Conservation (phyloP, 2,113 vertebrate species). For the Dolichotis patagonum region DNA sequence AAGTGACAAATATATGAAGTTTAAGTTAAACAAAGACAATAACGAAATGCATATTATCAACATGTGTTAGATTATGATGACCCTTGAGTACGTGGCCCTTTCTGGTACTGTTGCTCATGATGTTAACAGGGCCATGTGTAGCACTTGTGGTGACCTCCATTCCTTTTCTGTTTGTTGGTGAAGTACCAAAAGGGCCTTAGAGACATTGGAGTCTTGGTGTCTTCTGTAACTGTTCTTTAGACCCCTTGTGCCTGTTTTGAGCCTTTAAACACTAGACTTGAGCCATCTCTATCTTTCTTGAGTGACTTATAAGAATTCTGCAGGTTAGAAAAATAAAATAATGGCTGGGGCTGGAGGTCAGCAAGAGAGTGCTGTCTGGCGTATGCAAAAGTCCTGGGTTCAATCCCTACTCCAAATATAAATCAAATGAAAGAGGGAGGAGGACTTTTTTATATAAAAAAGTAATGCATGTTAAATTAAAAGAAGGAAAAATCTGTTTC, state of each 20-base stretch:
- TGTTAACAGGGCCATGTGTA: too few species aligned
- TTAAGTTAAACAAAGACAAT: constrained; percentile 7
- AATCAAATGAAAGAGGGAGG: background rate
- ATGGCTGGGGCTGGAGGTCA: background rate
- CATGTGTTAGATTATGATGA: background rate
- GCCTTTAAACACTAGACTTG: background rate
- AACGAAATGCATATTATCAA: background rate
- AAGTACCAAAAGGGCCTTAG: background rate
- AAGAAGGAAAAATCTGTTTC: background rate
- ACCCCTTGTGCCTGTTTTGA: background rate
- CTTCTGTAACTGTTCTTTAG: background rate
- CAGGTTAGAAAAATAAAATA: background rate
- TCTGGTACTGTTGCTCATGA: background rate
- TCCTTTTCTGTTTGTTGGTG: background rate
- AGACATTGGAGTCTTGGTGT: background rate
- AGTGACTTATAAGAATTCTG: constrained; percentile 36
- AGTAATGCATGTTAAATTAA: background rate
- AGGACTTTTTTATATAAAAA: background rate
- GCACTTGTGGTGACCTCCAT: background rate
- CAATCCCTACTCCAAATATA: background rate
- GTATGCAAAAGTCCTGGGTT: background rate
- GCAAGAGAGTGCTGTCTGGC: background rate
- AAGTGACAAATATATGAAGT: background rate
- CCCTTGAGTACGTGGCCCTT: background rate
- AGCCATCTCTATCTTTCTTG: background rate